Percentiles rank a stretch among this genome's conserved stretches.
Evolutionary conservation across 2,888 invertebrate species (phyloP).

Genomic region (Himalopsyche kuldschensis): DNA sequence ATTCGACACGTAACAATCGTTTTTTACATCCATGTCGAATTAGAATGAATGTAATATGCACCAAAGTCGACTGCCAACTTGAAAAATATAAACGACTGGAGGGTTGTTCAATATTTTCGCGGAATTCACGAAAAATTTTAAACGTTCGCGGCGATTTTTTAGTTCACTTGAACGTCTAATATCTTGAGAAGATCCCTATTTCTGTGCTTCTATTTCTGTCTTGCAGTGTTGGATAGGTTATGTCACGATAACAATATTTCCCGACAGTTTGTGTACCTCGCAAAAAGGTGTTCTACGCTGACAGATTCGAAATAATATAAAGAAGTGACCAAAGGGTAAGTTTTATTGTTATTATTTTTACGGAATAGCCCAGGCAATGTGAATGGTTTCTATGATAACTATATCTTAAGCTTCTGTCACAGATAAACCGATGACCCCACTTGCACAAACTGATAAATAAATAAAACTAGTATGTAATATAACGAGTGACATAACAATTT

Average conservation of each 20-base stretch:
- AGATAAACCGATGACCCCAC: slow-evolving; percentile 6
- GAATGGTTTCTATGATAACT: background rate
- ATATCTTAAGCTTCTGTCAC: background rate
- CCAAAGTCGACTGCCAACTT: too few relatives aligned
- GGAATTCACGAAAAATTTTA: background rate
- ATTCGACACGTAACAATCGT: too few relatives aligned
- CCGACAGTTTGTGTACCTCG: background rate
- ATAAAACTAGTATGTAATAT: background rate
- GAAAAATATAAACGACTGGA: background rate
- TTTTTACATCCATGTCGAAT: too few relatives aligned
- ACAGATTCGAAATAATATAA: background rate
- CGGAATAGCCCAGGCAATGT: background rate
- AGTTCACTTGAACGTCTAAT: background rate
- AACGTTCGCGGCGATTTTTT: background rate
- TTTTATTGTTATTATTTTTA: background rate
- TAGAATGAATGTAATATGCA: too few relatives aligned
- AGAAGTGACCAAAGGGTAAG: background rate
- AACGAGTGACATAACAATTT: slow-evolving; percentile 2
- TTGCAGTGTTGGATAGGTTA: slow-evolving; percentile 7
- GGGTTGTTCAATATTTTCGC: background rate
- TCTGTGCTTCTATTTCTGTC: background rate
- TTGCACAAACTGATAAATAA: background rate
- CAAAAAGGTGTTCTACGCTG: background rate
- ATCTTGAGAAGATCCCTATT: background rate
- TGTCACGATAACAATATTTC: slow-evolving; percentile 6